A percentile compares a stretch with the other conserved stretches of the same genome.
Evolutionary conservation across 2,888 invertebrate genomes (phyloP).

Genomic region (Polyommatus icarus): DNA sequence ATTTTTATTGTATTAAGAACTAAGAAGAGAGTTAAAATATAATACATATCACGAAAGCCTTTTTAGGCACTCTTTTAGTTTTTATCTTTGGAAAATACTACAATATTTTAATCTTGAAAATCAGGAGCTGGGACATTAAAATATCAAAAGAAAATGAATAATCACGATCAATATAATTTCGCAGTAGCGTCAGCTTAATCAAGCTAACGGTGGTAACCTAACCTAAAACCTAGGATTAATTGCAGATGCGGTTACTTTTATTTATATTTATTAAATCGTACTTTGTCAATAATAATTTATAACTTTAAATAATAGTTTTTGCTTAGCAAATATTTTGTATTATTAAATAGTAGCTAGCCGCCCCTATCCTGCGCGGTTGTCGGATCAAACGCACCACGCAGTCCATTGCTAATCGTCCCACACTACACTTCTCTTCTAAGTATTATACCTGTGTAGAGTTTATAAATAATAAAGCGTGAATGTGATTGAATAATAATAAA

Average conservation of each 20-base stretch:
- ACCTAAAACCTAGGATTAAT: too few relatives aligned
- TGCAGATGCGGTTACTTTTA: background rate
- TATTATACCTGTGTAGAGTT: slow-evolving; percentile 50
- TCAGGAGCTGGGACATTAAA: too few relatives aligned
- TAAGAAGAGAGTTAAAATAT: too few relatives aligned
- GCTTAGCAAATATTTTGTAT: slow-evolving; percentile 34
- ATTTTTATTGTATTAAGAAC: too few relatives aligned
- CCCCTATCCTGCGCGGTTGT: slow-evolving; percentile 67
- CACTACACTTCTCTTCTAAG: slow-evolving; percentile 59
- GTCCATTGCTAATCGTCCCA: slow-evolving; percentile 66
- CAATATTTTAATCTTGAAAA: too few relatives aligned
- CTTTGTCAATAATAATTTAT: background rate
- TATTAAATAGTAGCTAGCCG: slow-evolving; percentile 59
- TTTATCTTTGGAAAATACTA: too few relatives aligned
- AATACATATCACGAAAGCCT: too few relatives aligned
- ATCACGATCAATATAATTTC: too few relatives aligned
- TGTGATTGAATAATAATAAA: slow-evolving; percentile 43
- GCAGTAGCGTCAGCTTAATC: too few relatives aligned
- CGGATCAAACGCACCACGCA: slow-evolving; percentile 61
- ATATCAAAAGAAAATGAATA: too few relatives aligned
- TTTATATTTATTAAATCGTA: background rate
- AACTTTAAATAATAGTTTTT: background rate
- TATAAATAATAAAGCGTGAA: slow-evolving; percentile 44
- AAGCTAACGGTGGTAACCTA: too few relatives aligned
- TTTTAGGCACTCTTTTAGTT: too few relatives aligned